Evolutionary conservation across 2,888 invertebrate species (phyloP), one percentile per base, ranked within the genome.

Genomic region (Eledone cirrhosa): DNA sequence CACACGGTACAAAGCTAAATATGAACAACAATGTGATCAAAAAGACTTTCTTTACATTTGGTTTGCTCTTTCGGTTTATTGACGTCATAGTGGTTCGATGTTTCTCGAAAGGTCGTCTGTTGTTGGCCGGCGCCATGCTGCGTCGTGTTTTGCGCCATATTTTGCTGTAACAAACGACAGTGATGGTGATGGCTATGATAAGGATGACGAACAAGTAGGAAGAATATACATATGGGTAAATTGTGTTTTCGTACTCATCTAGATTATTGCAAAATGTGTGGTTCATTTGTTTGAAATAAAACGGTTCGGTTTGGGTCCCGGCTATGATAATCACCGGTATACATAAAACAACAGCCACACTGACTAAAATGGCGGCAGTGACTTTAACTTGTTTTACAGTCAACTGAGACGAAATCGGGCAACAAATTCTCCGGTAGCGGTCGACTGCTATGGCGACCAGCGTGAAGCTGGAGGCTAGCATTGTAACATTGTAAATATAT

Each of bases 401-500:
- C 22, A 48, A 27, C 3, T 76, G 76, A 0, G 13, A 24, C 2
- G 48, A 27, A n/a, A 47, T n/a, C 11, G 72, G 72, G 2, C 33
- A 31, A 24, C 76, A 76, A 24, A 76, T 76, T 48, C 76, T 47
- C n/a, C 48, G 47, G 47, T 76, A 48, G 5, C 76, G 47, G 13
- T 76, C 76, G 13, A 76, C 19, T 47, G 76, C 76, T 4, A 76
- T 76, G 8, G 76, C 27, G 16, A 48, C 48, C 1, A 76, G 47
- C 3, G 48, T 48, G 47, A 76, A 19, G 8, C 76, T 16, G 24
- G 76, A 76, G 1, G 76, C 47, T 1, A 48, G 27, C 13, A 48
- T 76, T 13, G 76, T 76, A 14, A 22, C n/a, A 14, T 19, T 47
- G 48, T 47, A 76, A n/a, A 8, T 27, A 22, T 47, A 76, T 11